phyloP scores from a whole-genome alignment of 2,113 vertebrate genomes.

The Microcebus murinus region DNA sequence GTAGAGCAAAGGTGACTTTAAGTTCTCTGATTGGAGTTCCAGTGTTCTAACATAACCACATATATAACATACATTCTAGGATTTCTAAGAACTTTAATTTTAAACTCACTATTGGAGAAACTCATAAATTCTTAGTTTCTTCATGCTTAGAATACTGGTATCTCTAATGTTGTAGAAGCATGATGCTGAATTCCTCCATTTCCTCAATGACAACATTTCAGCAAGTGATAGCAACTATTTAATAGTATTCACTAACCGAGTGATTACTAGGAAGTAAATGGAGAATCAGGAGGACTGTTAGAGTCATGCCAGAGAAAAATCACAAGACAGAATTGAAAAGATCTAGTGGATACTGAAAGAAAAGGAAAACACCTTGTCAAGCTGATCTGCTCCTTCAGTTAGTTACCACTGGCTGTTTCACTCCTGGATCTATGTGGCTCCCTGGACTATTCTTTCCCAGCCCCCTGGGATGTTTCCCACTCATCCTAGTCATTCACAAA shows the following conservation, averaged over 20 bases:
- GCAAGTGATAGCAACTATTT: not conserved
- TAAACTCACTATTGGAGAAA: not conserved
- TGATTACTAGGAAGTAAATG: not conserved
- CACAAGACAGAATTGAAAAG: not conserved
- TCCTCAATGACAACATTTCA: not conserved
- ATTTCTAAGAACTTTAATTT: constrained; percentile 26
- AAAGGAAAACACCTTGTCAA: not conserved
- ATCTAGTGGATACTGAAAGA: not conserved
- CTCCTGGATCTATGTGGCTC: not conserved
- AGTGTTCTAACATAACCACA: not conserved
- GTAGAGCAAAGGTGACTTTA: constrained; percentile 9
- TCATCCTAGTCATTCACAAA: not conserved
- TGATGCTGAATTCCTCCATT: not conserved
- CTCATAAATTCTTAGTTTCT: not conserved
- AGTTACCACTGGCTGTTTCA: not conserved
- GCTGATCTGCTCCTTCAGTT: not conserved
- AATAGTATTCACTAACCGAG: not conserved
- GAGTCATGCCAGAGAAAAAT: not conserved
- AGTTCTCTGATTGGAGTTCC: constrained; percentile 17
- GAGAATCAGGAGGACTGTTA: not conserved
- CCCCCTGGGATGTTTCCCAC: not conserved
- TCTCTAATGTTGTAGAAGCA: not conserved
- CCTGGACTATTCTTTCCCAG: not conserved
- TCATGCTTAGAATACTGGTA: not conserved
- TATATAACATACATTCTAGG: not conserved